A percentile compares a stretch with the other conserved stretches of the same genome.
These are phyloP conservation scores for honey bee (Apis mellifera) DNA, from an alignment of 1,140 invertebrate species.

Conservation along the genomic window DNA sequence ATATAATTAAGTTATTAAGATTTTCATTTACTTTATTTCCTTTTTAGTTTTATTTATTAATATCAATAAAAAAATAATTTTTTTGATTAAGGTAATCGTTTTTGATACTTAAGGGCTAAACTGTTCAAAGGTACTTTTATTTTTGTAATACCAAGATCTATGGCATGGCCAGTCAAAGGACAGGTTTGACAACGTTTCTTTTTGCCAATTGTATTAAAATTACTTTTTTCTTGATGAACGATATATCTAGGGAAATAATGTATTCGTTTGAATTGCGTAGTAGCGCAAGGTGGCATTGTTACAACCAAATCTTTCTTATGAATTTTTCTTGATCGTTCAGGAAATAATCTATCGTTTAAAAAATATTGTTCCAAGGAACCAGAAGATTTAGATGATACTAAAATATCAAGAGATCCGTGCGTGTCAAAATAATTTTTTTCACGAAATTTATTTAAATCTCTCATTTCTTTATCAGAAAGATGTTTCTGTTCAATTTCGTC, in stretches of 20 bases:
- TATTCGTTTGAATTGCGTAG: conserved; percentile 66
- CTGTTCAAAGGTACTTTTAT: conserved; percentile 65
- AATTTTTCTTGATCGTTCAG: conserved; percentile 61
- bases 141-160: conserved; percentile 70
- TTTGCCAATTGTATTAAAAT: conserved; percentile 32
- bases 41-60: neutral
- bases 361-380: conserved; percentile 68
- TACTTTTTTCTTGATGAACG: conserved; percentile 62
- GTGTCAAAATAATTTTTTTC: conserved; percentile 77
- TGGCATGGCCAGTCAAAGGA: conserved; percentile 70
- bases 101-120: conserved; percentile 73
- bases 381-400: conserved; percentile 61
- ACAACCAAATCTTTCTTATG: conserved; percentile 66
- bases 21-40: neutral
- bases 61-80: neutral
- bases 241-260: conserved; percentile 75
- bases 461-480: conserved; percentile 41
- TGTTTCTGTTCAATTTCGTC: neutral
- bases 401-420: conserved; percentile 69
- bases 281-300: conserved; percentile 67
- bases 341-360: conserved; percentile 73
- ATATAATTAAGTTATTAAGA: neutral
- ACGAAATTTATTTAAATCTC: conserved; percentile 69
- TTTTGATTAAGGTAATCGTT: conserved; percentile 54
- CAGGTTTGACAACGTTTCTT: conserved; percentile 65